Base-by-base conservation (phyloP, 2,797 vertebrate genomes). In the Thaleichthys pacificus region DNA sequence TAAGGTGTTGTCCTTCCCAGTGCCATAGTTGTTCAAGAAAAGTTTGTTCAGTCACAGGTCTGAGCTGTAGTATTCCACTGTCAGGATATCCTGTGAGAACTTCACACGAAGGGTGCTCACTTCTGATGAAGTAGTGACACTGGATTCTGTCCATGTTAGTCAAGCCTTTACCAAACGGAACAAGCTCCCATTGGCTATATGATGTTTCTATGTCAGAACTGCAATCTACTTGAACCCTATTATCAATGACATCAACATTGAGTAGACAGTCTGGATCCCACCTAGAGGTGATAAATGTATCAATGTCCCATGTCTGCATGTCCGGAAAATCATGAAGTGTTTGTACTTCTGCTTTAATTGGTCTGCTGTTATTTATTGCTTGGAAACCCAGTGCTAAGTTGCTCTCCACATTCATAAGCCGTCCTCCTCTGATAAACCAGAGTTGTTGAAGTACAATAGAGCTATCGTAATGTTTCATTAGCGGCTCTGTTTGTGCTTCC, bases 41-140 rank as follows among this genome's bases (percentile, higher is more conserved):
- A 3, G 57, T 26, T 8, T 35, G 24, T 14, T 72, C 70, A 24
- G n/a, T 57, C 22, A 32, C 61, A 28, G 61, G 61, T 51, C 61
- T 66, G 4, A 72, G 4, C 60, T 72, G 49, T 30, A 56, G 19
- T 12, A 21, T 26, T 7, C 26, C 26, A 8, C 47, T 66, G 7
- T 72, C 71, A 26, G 70, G 61, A 65, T 66, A 72, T 12, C 61
- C 63, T 35, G 71, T 72, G 62, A 72, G 54, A 57, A 72, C 71
- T 38, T 66, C 47, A 57, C 71, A 72, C 11, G 71, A 17, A 8
- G 47, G 62, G n/a, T 72, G 47, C 22, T 17, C 35, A 19, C 51
- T 72, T 72, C 38, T 72, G 54, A 72, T 72, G 71, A 72, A 66
- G 32, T 72, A 72, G 19, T 66, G 49, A 35, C 71, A 66, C 26